Conservation (phyloP, 2,797 vertebrate species). For the Alauda arvensis region DNA sequence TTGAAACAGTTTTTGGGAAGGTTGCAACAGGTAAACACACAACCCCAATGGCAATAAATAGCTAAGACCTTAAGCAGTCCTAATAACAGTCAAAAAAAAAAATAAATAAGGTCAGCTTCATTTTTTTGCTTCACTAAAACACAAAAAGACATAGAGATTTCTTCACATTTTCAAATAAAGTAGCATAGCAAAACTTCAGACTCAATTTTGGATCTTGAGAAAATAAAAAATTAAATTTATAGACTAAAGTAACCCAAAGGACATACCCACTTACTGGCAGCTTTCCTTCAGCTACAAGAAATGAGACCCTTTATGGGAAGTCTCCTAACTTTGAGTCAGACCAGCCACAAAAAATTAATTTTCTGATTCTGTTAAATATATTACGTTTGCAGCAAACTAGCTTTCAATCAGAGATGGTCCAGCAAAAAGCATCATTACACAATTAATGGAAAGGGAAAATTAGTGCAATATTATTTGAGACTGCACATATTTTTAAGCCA, state of each 20-base stretch:
- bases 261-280: background rate
- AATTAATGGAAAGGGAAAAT: background rate
- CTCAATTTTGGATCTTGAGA: background rate
- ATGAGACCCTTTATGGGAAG: background rate
- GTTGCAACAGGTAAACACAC: background rate
- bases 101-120: background rate
- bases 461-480: background rate
- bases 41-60: background rate
- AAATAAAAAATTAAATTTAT: background rate
- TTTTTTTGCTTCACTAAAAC: background rate
- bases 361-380: background rate
- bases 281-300: background rate
- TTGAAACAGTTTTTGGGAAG: background rate
- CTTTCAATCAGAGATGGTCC: background rate
- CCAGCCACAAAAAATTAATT: background rate
- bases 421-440: background rate
- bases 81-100: background rate
- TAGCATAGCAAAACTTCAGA: background rate
- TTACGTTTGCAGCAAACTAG: background rate
- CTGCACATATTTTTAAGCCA: background rate
- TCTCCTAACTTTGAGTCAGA: background rate
- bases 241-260: background rate
- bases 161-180: background rate
- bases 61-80: rapidly evolving
- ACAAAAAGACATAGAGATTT: background rate